Conservation (phyloP, 2,888 invertebrate species). For the Laspeyria flexula region DNA sequence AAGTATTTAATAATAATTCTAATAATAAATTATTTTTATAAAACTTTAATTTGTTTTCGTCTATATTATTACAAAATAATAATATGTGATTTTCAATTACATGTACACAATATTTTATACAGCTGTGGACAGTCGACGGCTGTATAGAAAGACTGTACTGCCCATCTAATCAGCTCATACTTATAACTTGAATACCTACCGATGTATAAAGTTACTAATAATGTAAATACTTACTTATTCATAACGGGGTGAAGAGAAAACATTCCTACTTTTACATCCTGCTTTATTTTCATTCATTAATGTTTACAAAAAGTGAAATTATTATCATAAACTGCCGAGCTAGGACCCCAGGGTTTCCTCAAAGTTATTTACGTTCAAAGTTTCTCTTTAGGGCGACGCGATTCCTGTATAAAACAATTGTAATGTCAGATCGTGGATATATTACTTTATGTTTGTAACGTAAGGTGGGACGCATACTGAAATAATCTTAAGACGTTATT, state of each 20-base stretch:
- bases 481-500: not conserved
- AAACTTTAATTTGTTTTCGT: no score
- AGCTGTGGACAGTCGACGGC: no score
- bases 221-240: not conserved
- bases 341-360: conserved; percentile 38
- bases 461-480: conserved; percentile 8
- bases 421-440: conserved; percentile 30
- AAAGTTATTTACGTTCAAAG: conserved; percentile 46
- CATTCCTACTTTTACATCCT: conserved; percentile 25
- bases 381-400: conserved; percentile 36
- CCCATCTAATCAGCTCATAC: no score
- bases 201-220: no score
- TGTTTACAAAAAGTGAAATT: conserved; percentile 43
- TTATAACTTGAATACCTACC: no score
- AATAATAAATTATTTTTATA: no score
- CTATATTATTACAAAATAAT: no score
- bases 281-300: conserved; percentile 36
- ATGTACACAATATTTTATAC: no score
- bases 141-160: no score
- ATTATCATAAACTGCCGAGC: conserved; percentile 36
- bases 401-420: conserved; percentile 43
- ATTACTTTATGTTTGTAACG: conserved; percentile 27
- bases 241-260: conserved; percentile 7
- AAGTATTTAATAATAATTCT: no score
- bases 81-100: no score